A percentile compares a stretch with the other conserved stretches of the same genome.
Conservation (phyloP, 2,113 vertebrate species). For the Dendropsophus ebraccatus region DNA sequence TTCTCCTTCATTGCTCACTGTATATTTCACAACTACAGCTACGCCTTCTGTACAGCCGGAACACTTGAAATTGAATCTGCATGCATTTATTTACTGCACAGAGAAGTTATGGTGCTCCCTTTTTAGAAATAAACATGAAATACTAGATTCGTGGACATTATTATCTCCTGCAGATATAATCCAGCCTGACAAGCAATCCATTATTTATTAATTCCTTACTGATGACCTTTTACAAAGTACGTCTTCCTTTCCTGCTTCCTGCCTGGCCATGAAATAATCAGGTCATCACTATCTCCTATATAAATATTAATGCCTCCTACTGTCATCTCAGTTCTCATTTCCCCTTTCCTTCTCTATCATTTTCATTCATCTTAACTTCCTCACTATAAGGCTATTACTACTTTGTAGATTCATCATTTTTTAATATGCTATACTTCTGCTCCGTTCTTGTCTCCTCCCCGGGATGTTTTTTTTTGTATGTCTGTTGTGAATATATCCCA, state of each 20-base stretch:
- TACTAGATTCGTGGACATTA: constrained; percentile 16
- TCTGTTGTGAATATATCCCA: not conserved
- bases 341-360: not conserved
- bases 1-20: not conserved
- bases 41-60: not conserved
- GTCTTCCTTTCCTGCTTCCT: constrained; percentile 10
- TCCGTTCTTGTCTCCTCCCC: not conserved
- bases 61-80: constrained; percentile 36
- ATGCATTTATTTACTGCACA: constrained; percentile 23
- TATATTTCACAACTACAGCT: constrained; percentile 1
- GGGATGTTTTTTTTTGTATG: constrained; percentile 8
- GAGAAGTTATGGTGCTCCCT: constrained; percentile 21
- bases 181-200: constrained; percentile 9
- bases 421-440: constrained; percentile 20
- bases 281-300: constrained; percentile 34
- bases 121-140: constrained; percentile 41
- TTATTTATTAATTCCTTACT: constrained; percentile 47
- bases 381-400: not conserved
- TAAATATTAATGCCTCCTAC: constrained; percentile 45
- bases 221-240: constrained; percentile 47
- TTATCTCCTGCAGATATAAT: constrained; percentile 29
- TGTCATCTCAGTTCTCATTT: constrained; percentile 33
- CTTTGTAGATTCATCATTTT: constrained; percentile 32
- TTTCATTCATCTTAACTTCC: not conserved
- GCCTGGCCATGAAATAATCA: constrained; percentile 45